These are phyloP conservation scores for Cosmopolites sordidus DNA, from an alignment of 2,888 invertebrate species.

Conservation along the genomic window DNA sequence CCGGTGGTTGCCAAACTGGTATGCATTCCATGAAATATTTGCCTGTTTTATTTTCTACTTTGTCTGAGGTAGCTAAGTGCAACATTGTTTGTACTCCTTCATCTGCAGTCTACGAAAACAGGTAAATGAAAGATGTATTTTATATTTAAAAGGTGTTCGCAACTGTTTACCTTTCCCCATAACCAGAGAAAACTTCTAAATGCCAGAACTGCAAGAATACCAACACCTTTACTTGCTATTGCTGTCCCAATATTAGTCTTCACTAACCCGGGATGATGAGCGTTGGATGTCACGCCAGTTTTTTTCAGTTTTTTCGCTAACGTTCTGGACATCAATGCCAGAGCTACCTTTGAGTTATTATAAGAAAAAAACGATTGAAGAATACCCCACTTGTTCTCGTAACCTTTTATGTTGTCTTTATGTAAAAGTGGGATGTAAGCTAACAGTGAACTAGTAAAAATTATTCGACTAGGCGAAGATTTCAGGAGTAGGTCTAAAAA, in stretches of 20 bases:
- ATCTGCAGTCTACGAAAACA: slow-evolving; percentile 8
- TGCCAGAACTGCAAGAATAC: no score
- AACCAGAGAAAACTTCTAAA: no score
- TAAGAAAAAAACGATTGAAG: background rate
- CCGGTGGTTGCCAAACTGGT: slow-evolving; percentile 24
- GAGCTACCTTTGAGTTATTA: slow-evolving; percentile 12
- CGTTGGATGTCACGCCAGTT: slow-evolving; percentile 21
- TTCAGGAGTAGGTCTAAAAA: slow-evolving; percentile 15
- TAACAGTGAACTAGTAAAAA: slow-evolving; percentile 12
- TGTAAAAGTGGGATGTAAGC: slow-evolving; percentile 5
- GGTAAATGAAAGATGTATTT: background rate
- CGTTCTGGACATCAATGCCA: slow-evolving; percentile 9
- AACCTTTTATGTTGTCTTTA: background rate
- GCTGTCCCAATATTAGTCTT: slow-evolving; percentile 4
- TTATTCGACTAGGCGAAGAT: slow-evolving; percentile 14
- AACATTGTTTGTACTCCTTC: slow-evolving; percentile 20
- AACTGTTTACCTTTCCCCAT: no score
- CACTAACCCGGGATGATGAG: slow-evolving; percentile 12
- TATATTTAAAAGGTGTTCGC: no score
- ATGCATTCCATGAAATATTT: slow-evolving; percentile 30
- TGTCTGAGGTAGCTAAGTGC: slow-evolving; percentile 28
- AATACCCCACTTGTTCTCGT: background rate
- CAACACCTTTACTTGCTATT: no score
- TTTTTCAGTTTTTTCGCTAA: slow-evolving; percentile 15
- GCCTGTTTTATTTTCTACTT: slow-evolving; percentile 24